phyloP scores from a whole-genome alignment of 2,888 invertebrate species.

The Hemistola chrysoprasaria region DNA sequence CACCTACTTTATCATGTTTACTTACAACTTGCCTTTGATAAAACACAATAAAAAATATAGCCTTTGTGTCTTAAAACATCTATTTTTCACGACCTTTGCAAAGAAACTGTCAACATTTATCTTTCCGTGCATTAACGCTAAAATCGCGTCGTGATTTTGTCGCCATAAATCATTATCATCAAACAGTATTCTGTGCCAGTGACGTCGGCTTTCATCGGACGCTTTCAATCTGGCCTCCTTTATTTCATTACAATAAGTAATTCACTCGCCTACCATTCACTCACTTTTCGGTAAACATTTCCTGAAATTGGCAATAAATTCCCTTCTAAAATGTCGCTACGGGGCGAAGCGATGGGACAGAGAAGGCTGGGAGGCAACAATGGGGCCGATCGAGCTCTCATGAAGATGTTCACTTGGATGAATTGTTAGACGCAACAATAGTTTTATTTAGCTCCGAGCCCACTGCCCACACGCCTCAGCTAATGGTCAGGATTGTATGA shows the following conservation, averaged over 20 bases:
- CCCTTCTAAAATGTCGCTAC: constrained; percentile 66
- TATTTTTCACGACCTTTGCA: constrained; percentile 48
- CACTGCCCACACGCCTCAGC: constrained; percentile 79
- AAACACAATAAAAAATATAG: constrained; percentile 32
- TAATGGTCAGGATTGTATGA: constrained; percentile 78
- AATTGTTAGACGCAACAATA: constrained; percentile 77
- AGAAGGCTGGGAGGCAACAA: constrained; percentile 60
- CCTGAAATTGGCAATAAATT: constrained; percentile 79
- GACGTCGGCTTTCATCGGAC: constrained; percentile 73
- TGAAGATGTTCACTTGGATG: constrained; percentile 79
- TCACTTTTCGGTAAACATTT: constrained; percentile 77
- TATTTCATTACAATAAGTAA: constrained; percentile 80
- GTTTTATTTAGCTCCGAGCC: constrained; percentile 79
- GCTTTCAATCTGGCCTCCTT: constrained; percentile 77
- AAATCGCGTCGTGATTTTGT: constrained; percentile 71
- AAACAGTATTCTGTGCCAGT: constrained; percentile 57
- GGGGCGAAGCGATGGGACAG: constrained; percentile 41
- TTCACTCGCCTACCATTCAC: constrained; percentile 75
- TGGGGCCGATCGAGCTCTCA: constrained; percentile 56
- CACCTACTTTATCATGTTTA: constrained; percentile 26
- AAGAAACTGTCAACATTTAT: constrained; percentile 64
- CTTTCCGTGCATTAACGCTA: constrained; percentile 69
- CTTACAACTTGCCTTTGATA: constrained; percentile 26
- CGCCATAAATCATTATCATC: constrained; percentile 79
- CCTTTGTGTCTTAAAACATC: constrained; percentile 38